phyloP scores from a whole-genome alignment of 2,113 vertebrate genomes.

The Ictidomys tridecemlineatus region DNA sequence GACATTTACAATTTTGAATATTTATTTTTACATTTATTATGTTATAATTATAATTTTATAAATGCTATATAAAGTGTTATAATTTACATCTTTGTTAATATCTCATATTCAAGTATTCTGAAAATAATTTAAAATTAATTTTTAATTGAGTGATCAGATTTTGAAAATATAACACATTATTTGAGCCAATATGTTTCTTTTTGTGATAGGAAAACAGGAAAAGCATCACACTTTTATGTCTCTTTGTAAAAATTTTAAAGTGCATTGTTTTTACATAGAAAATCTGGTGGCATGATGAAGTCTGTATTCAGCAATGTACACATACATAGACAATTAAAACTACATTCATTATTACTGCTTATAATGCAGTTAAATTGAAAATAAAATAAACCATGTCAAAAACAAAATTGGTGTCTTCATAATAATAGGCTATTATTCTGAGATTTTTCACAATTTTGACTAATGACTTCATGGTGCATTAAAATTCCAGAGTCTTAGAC shows the following conservation, averaged over 20 bases:
- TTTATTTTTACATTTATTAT: neutral
- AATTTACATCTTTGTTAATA: neutral
- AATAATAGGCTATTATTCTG: neutral
- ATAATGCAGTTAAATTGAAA: constrained; percentile 52
- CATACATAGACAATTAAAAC: neutral
- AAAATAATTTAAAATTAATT: neutral
- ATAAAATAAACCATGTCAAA: constrained; percentile 62
- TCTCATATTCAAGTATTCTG: neutral
- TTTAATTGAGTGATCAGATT: neutral
- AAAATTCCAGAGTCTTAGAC: neutral
- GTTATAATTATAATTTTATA: no score
- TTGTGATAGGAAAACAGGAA: neutral
- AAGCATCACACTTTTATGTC: neutral
- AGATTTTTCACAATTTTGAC: no score
- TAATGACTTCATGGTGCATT: neutral
- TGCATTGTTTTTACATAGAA: neutral
- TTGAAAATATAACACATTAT: neutral
- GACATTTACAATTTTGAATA: no score
- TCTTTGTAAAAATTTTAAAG: neutral
- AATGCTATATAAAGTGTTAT: no score
- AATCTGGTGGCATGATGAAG: neutral
- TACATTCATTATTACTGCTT: constrained; percentile 58
- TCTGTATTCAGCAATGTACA: neutral
- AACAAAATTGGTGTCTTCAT: neutral
- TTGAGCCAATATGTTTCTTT: neutral